A percentile compares a stretch with the other conserved stretches of the same genome.
phyloP scores from a whole-genome alignment of 2,888 invertebrate genomes.

The Rhimphoctona megacephalus region DNA sequence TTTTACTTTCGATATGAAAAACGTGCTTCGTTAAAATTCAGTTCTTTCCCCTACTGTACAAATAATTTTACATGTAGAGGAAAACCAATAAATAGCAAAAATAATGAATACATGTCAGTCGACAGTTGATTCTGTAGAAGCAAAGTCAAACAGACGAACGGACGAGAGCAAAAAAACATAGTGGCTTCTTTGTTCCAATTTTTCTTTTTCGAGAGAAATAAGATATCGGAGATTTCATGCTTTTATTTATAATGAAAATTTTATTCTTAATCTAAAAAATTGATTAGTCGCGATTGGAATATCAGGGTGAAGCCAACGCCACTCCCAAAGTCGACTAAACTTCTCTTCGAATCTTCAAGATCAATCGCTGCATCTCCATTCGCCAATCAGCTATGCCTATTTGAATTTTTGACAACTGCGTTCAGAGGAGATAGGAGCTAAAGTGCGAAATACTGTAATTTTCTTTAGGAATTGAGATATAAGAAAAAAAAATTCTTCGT shows the following conservation, averaged over 20 bases:
- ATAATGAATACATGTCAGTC: not conserved
- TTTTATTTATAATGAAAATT: not conserved
- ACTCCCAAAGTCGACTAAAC: not conserved
- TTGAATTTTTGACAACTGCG: too few species aligned
- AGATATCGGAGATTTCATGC: not conserved
- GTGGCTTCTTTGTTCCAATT: not conserved
- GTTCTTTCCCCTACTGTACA: not conserved
- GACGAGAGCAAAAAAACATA: not conserved
- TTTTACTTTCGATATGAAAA: not conserved
- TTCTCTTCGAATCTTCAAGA: not conserved
- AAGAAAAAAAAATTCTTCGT: too few species aligned
- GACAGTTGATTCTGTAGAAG: not conserved
- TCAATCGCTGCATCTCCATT: not conserved
- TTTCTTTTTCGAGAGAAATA: not conserved
- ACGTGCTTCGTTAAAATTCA: not conserved
- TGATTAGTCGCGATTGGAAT: not conserved
- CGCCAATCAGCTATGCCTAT: too few species aligned
- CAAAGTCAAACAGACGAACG: not conserved
- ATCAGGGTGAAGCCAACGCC: too few species aligned
- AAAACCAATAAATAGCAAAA: slow-evolving; percentile 11
- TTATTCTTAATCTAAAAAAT: not conserved
- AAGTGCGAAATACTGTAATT: too few species aligned
- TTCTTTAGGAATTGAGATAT: too few species aligned
- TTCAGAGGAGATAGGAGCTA: too few species aligned
- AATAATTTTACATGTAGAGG: not conserved